Evolutionary conservation across 2,113 vertebrate species (phyloP), one percentile per base, ranked within the genome.

Genomic region (Mesitornis unicolor): DNA sequence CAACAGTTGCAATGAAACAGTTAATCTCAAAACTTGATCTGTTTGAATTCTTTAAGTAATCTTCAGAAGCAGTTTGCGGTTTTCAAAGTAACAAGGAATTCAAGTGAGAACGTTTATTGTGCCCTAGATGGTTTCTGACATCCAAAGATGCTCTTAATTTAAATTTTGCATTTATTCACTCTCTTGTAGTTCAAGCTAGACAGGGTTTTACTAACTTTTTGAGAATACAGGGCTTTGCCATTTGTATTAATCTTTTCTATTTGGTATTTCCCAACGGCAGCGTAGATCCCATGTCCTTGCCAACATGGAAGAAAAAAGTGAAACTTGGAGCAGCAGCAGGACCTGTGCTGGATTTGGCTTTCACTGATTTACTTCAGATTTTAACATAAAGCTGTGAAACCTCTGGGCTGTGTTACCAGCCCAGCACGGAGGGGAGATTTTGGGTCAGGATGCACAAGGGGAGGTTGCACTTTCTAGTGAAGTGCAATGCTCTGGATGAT

Each of bases 21-120:
- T 61, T 92, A 38, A 63, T 88, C 25, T 83, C 42, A 88, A 80
- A 57, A 50, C 63, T 67, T 61, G 63, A 77, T 73, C 16, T 89
- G 15, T 69, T 86, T 81, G 33, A 50, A 70, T 93, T 86, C 59
- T 61, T 28, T 54, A 76, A 71, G 12, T 67, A 51, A 51, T 36
- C 43, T 57, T 92, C n/a, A 36, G 25, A 84, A 75, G n/a, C n/a
- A 75, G 10, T 63, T 59, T 59, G 13, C 6, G 1, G 4, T 45
- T 92, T 84, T 92, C 68, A 88, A 60, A 88, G 68, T 87, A 75
- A 43, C 25, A 76, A 16, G 7, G 21, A 68, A 76, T 93, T 71
- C 35, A 60, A 22, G 14, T 56, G 84, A 67, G 61, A 78, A 54
- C 15, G 17, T n/a, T 80, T 65, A 65, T 69, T 80, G 25, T 74